Evolutionary conservation across 2,888 invertebrate genomes (phyloP).

Genomic region (Piscicola geometra): DNA sequence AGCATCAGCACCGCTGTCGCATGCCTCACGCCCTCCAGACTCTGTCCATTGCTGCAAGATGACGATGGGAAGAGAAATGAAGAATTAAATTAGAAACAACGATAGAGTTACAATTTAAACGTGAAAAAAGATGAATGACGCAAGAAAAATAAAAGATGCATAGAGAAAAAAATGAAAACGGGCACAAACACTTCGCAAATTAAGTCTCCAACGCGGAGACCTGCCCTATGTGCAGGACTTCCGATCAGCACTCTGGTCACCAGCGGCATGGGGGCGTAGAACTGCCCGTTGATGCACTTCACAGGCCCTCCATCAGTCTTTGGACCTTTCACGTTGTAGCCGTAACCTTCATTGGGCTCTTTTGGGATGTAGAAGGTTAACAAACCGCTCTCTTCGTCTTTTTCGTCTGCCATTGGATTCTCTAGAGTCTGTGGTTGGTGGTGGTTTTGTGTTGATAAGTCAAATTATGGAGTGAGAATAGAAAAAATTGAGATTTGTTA

Average conservation of each 20-base stretch:
- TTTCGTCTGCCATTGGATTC: background rate
- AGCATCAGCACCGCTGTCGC: background rate
- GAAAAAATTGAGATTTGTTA: no score
- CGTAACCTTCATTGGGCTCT: conserved; percentile 69
- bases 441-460: no score
- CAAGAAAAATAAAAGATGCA: background rate
- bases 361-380: background rate
- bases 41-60: conserved; percentile 2
- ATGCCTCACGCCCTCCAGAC: background rate
- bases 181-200: conserved; percentile 95
- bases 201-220: conserved; percentile 91
- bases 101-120: no score
- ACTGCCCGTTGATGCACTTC: conserved; percentile 92
- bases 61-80: background rate
- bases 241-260: conserved; percentile 92
- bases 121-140: background rate
- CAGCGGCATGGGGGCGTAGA: conserved; percentile 98
- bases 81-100: no score
- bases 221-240: conserved; percentile 96
- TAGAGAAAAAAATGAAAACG: background rate
- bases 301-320: conserved; percentile 98
- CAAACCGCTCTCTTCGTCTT: background rate
- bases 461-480: no score
- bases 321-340: conserved; percentile 98
- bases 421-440: no score